Percentiles rank a stretch among this genome's conserved stretches.
Evolutionary conservation across 2,113 vertebrate genomes (phyloP).

Genomic region (Dunckerocampus dactyliophorus): DNA sequence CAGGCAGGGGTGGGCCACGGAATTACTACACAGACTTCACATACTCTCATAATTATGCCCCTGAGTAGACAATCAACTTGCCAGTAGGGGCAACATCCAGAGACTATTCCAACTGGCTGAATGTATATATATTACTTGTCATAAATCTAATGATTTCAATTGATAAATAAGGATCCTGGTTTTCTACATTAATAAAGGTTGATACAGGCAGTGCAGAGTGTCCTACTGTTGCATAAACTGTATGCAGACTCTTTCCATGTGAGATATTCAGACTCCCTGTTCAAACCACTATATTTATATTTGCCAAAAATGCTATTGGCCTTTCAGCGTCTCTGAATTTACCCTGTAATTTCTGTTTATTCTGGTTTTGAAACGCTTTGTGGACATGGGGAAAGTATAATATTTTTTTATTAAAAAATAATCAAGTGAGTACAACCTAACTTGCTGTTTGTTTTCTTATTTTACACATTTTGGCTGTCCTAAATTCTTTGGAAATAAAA

Average conservation of each 20-base stretch:
- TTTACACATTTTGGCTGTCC: conserved; percentile 72
- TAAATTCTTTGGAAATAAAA: conserved; percentile 73
- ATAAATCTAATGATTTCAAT: conserved; percentile 62
- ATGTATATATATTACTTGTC: conserved; percentile 74
- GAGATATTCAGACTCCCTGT: conserved; percentile 66
- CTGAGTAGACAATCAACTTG: conserved; percentile 67
- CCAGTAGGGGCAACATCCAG: conserved; percentile 33
- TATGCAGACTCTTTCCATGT: conserved; percentile 69
- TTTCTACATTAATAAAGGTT: conserved; percentile 72
- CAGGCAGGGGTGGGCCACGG: conserved; percentile 57
- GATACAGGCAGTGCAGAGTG: conserved; percentile 67
- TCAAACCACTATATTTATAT: conserved; percentile 83
- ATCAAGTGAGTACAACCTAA: conserved; percentile 55
- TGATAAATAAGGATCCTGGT: conserved; percentile 53
- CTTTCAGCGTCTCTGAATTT: conserved; percentile 68
- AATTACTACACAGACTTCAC: conserved; percentile 72
- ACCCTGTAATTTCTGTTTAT: conserved; percentile 60
- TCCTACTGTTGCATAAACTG: conserved; percentile 63
- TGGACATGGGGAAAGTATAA: conserved; percentile 70
- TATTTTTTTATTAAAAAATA: conserved; percentile 37
- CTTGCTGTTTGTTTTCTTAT: conserved; percentile 65
- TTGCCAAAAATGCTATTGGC: conserved; percentile 75
- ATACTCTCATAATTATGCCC: conserved; percentile 66
- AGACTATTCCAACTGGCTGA: conserved; percentile 67
- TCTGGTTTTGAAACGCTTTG: conserved; percentile 63